phyloP scores from a whole-genome alignment of 2,888 invertebrate genomes.

The Dasypogon diadema region DNA sequence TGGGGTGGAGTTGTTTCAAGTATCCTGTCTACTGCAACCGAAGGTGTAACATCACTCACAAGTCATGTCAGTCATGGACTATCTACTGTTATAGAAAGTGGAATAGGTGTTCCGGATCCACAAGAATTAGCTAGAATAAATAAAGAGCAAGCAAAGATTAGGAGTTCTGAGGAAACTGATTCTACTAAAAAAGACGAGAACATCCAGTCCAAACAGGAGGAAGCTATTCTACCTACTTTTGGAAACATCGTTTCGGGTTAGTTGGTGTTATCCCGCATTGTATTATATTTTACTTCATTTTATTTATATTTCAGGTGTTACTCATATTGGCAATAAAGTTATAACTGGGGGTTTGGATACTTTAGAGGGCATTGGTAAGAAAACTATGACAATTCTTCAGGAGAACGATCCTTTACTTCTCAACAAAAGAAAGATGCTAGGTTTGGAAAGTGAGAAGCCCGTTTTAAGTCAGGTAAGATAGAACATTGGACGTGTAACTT shows the following conservation, averaged over 20 bases:
- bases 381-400: constrained; percentile 92
- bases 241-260: constrained; percentile 53
- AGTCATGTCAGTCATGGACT: constrained; percentile 86
- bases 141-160: constrained; percentile 56
- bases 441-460: constrained; percentile 63
- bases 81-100: constrained; percentile 80
- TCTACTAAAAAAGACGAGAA: constrained; percentile 36
- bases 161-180: constrained; percentile 58
- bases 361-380: constrained; percentile 92
- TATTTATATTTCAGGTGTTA: constrained; percentile 62
- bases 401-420: constrained; percentile 92
- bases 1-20: constrained; percentile 83
- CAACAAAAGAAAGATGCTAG: constrained; percentile 72
- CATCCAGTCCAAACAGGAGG: constrained; percentile 3
- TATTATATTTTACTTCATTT: no score
- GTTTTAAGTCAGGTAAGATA: constrained; percentile 63
- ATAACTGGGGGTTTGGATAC: constrained; percentile 87
- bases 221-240: constrained; percentile 34
- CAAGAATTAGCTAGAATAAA: constrained; percentile 77
- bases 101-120: constrained; percentile 87
- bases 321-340: constrained; percentile 75
- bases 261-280: no score
- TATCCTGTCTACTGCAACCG: constrained; percentile 80
- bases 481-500: no score
- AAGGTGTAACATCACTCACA: constrained; percentile 82